These are phyloP conservation scores for Somateria mollissima DNA, from an alignment of 2,797 vertebrate species.

Conservation along the genomic window DNA sequence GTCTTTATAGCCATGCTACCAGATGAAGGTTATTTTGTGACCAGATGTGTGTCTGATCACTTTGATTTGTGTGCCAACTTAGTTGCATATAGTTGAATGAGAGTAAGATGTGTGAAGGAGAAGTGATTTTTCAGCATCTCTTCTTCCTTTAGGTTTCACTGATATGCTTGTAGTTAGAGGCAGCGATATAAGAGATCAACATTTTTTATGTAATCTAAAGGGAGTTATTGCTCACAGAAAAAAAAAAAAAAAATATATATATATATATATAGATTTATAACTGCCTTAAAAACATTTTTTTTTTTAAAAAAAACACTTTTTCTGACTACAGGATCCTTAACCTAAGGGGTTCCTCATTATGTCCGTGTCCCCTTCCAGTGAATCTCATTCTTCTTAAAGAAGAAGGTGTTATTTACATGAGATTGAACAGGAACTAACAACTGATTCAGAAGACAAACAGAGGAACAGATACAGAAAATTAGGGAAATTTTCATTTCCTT, in stretches of 20 bases:
- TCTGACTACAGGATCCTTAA: neutral
- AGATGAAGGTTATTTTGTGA: neutral
- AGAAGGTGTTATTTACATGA: neutral
- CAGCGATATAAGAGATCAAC: neutral
- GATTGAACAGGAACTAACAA: neutral
- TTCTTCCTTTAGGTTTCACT: neutral
- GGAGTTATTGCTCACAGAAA: too few species aligned
- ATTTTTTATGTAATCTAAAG: too few species aligned
- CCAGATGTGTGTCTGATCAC: neutral
- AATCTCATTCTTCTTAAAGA: neutral
- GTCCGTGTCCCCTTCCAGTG: neutral
- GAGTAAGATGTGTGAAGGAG: neutral
- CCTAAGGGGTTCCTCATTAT: neutral
- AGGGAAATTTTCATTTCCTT: neutral
- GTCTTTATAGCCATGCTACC: neutral
- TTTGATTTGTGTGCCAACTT: neutral
- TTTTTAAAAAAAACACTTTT: neutral
- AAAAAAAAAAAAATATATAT: too few species aligned
- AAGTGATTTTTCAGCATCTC: neutral
- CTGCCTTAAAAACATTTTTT: neutral
- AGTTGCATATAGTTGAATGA: neutral
- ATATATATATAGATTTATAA: too few species aligned
- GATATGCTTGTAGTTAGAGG: neutral
- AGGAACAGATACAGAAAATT: neutral
- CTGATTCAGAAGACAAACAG: neutral